Evolutionary conservation across 1,140 invertebrate genomes (phyloP).

Genomic region (Sarcophaga peregrina): DNA sequence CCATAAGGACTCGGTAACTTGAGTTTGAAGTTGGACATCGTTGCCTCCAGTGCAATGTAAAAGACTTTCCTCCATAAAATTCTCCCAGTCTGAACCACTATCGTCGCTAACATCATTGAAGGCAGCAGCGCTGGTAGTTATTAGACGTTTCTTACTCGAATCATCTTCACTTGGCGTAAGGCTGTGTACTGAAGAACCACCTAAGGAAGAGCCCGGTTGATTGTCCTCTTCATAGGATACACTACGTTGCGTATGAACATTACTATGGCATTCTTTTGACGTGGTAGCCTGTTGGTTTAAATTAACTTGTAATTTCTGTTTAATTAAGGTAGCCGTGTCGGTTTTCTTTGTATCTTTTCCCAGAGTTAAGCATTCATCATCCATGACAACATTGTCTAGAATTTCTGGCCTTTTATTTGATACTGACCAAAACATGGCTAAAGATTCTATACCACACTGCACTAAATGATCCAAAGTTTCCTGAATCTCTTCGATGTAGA

Average conservation of each 20-base stretch:
- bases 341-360: slow-evolving; percentile 49
- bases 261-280: not conserved
- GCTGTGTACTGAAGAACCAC: slow-evolving; percentile 63
- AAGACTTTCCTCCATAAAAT: slow-evolving; percentile 70
- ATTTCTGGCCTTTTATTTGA: slow-evolving; percentile 70
- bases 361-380: not conserved
- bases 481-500: slow-evolving; percentile 75
- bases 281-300: not conserved
- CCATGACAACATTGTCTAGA: slow-evolving; percentile 47
- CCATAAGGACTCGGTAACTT: slow-evolving; percentile 77
- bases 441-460: slow-evolving; percentile 72
- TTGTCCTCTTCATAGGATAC: slow-evolving; percentile 54
- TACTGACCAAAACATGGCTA: slow-evolving; percentile 73
- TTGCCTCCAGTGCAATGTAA: slow-evolving; percentile 70
- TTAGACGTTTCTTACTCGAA: slow-evolving; percentile 51
- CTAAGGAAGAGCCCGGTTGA: slow-evolving; percentile 57
- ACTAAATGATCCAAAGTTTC: slow-evolving; percentile 76
- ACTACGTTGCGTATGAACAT: slow-evolving; percentile 25
- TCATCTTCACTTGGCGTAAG: slow-evolving; percentile 63
- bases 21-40: slow-evolving; percentile 74
- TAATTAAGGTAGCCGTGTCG: slow-evolving; percentile 68
- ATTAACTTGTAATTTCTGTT: slow-evolving; percentile 68
- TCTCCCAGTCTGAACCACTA: slow-evolving; percentile 72
- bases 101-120: slow-evolving; percentile 49
- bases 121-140: slow-evolving; percentile 32